Evolutionary conservation across 2,888 invertebrate species (phyloP).

Genomic region (Parnassius smintheus): DNA sequence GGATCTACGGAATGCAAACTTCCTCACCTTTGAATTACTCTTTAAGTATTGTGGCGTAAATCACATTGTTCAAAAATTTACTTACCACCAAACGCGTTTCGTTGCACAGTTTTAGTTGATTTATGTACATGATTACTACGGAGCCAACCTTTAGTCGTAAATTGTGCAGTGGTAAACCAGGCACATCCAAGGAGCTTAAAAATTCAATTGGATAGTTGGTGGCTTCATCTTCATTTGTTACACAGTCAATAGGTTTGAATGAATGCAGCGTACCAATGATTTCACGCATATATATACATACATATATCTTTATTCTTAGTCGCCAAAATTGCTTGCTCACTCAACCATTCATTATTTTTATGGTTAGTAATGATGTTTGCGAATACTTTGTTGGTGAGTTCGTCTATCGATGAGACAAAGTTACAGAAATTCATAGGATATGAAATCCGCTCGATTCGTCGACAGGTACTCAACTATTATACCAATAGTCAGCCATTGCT

Average conservation of each 20-base stretch:
- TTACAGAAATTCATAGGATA: constrained; percentile 45
- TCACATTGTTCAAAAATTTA: too few relatives aligned
- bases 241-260: constrained; percentile 13
- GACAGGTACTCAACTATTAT: constrained; percentile 41
- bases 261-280: constrained; percentile 30
- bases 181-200: constrained; percentile 24
- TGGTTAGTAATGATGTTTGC: constrained; percentile 32
- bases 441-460: constrained; percentile 43
- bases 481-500: constrained; percentile 47
- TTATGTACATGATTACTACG: constrained; percentile 19
- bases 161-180: constrained; percentile 16
- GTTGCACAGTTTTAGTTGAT: constrained; percentile 2
- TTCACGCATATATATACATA: constrained; percentile 37
- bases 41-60: too few relatives aligned
- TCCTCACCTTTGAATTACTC: too few relatives aligned
- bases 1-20: too few relatives aligned
- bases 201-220: neutral
- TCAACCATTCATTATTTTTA: constrained; percentile 30
- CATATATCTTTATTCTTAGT: constrained; percentile 49
- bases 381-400: constrained; percentile 30
- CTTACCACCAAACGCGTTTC: too few relatives aligned
- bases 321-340: constrained; percentile 36
- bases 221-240: constrained; percentile 2
- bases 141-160: constrained; percentile 21
- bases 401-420: constrained; percentile 33